These are phyloP conservation scores for Lophius americanus DNA, from an alignment of 2,797 vertebrate genomes.

Conservation along the genomic window DNA sequence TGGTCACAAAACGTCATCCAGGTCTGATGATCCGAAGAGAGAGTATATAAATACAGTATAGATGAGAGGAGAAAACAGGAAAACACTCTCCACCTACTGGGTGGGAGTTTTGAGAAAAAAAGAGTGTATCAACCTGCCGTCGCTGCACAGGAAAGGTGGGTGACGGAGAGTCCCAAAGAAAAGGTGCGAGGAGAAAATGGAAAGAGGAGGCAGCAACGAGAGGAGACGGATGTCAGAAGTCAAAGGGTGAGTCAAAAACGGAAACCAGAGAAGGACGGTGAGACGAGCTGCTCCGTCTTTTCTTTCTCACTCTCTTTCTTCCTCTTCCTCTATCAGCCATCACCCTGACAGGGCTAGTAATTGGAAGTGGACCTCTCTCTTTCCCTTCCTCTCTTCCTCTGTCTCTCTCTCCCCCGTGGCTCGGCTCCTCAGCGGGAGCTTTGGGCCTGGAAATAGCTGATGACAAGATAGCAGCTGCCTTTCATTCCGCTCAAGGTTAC, in stretches of 20 bases:
- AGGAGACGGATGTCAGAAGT: constrained; percentile 35
- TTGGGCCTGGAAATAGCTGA: constrained; percentile 82
- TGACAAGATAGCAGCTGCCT: constrained; percentile 86
- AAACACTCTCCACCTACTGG: constrained; percentile 3
- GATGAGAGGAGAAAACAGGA: constrained; percentile 6
- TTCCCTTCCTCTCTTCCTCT: constrained; percentile 14
- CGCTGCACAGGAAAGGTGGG: constrained; percentile 17
- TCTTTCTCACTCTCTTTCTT: constrained; percentile 37
- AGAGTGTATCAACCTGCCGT: constrained; percentile 63
- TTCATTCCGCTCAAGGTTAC: constrained; percentile 85
- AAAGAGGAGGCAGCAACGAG: constrained; percentile 34
- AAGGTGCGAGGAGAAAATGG: constrained; percentile 6
- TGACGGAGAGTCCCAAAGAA: constrained; percentile 8
- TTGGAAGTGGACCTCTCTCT: constrained; percentile 76
- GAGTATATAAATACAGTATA: background rate
- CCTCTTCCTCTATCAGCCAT: constrained; percentile 70
- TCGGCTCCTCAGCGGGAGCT: constrained; percentile 79
- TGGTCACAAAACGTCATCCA: background rate
- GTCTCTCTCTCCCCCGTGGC: constrained; percentile 61
- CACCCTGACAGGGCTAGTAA: constrained; percentile 85
- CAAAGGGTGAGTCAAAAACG: constrained; percentile 40
- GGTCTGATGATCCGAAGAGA: background rate
- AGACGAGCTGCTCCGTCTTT: constrained; percentile 37
- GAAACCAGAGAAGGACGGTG: constrained; percentile 52
- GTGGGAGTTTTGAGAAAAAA: background rate